phyloP scores from a whole-genome alignment of 2,797 vertebrate species.

The Bufotes viridis region DNA sequence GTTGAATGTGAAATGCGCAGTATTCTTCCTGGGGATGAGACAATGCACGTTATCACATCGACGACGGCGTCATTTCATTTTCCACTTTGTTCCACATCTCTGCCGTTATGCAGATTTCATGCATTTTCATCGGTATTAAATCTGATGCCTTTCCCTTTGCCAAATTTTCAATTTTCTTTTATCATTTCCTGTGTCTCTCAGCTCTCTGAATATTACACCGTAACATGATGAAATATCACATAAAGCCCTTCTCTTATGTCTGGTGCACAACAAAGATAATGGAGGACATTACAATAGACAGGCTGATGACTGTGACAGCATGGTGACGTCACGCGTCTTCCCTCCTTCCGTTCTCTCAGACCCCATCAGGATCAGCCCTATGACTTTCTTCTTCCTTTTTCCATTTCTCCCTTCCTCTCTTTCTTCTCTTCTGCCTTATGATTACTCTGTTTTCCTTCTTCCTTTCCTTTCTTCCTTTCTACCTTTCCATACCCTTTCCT shows the following conservation, averaged over 20 bases:
- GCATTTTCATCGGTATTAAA: slow-evolving; percentile 32
- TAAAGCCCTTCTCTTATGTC: neutral
- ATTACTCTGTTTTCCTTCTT: too few species aligned
- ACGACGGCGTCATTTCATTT: slow-evolving; percentile 35
- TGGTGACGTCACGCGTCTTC: neutral
- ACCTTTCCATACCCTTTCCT: too few species aligned
- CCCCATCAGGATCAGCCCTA: neutral
- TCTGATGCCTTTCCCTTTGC: slow-evolving; percentile 20
- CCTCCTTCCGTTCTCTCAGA: neutral
- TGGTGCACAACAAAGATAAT: neutral
- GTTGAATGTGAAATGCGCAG: neutral
- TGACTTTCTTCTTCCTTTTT: neutral
- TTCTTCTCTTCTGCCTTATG: neutral
- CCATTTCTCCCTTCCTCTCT: neutral
- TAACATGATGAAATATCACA: neutral
- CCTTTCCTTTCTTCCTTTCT: too few species aligned
- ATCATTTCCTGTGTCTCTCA: slow-evolving; percentile 16
- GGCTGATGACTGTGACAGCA: neutral
- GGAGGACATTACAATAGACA: neutral
- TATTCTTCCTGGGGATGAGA: neutral
- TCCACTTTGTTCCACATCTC: slow-evolving; percentile 40
- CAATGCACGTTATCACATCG: slow-evolving; percentile 1
- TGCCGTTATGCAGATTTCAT: slow-evolving; percentile 47
- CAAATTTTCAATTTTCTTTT: slow-evolving; percentile 21
- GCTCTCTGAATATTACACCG: neutral